Evolutionary conservation across 2,888 invertebrate genomes (phyloP).

Genomic region (Reticulitermes lucifugus): DNA sequence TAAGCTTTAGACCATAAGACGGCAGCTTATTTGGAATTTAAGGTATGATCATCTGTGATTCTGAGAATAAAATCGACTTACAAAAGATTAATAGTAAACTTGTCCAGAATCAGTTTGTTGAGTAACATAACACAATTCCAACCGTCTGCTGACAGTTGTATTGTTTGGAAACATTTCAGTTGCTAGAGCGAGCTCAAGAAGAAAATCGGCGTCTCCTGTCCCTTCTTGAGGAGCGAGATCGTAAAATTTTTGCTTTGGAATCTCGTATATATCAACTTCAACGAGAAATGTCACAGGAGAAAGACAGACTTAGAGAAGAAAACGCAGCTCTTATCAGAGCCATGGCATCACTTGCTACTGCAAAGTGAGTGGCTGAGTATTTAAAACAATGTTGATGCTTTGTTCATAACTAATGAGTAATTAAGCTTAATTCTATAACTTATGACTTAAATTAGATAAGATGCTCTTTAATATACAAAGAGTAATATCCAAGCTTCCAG

Average conservation of each 20-base stretch:
- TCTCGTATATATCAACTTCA: conserved; percentile 61
- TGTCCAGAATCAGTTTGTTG: no score
- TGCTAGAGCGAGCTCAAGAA: conserved; percentile 62
- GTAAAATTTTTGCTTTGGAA: conserved; percentile 62
- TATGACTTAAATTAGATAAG: background rate
- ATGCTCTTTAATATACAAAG: background rate
- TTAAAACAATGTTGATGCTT: background rate
- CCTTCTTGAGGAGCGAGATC: conserved; percentile 62
- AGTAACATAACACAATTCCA: no score
- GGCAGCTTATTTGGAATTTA: no score
- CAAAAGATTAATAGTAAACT: no score
- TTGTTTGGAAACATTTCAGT: conserved; percentile 55
- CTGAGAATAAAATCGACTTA: no score
- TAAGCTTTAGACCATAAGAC: no score
- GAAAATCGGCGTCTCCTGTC: conserved; percentile 62
- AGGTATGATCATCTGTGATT: no score
- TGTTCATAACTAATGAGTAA: conserved; percentile 15
- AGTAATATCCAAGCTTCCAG: conserved; percentile 1
- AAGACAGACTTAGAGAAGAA: conserved; percentile 61
- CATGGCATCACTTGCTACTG: conserved; percentile 61
- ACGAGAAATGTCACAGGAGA: conserved; percentile 60
- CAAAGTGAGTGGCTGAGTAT: conserved; percentile 45
- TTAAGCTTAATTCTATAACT: background rate
- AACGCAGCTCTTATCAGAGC: conserved; percentile 62
- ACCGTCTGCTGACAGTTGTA: no score